Evolutionary conservation across 2,888 invertebrate genomes (phyloP).

Genomic region (Bhutanitis thaidina): DNA sequence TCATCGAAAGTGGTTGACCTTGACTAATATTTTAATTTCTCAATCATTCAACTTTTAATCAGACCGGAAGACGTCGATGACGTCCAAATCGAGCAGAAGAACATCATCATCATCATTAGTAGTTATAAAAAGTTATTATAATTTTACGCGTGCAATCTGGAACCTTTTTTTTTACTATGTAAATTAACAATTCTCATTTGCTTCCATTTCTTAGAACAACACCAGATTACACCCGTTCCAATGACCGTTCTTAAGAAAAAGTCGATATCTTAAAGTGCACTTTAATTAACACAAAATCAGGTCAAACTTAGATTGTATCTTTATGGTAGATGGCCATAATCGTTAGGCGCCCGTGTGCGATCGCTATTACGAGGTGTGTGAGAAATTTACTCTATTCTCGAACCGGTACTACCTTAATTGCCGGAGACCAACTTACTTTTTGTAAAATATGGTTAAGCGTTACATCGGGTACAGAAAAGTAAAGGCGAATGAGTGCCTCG

Average conservation of each 20-base stretch:
- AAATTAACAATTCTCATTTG: background rate
- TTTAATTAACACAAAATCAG: constrained; percentile 7
- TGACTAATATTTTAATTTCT: too few relatives aligned
- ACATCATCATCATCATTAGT: too few relatives aligned
- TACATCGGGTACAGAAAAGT: too few relatives aligned
- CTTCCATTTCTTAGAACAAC: background rate
- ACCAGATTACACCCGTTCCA: background rate
- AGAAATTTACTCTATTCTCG: constrained; percentile 4
- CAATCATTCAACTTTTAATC: too few relatives aligned
- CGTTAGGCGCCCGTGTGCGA: constrained; percentile 14
- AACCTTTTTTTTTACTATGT: background rate
- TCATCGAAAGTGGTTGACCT: too few relatives aligned
- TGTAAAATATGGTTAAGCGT: background rate
- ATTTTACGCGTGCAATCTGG: too few relatives aligned
- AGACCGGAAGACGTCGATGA: too few relatives aligned
- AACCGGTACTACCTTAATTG: constrained; percentile 11
- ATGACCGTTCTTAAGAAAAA: background rate
- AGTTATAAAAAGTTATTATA: too few relatives aligned
- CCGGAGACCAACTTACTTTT: constrained; percentile 1
- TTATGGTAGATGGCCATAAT: constrained; percentile 6
- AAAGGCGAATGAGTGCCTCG: too few relatives aligned
- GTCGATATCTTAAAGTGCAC: constrained; percentile 20
- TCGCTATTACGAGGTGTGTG: constrained; percentile 8
- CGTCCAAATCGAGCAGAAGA: too few relatives aligned
- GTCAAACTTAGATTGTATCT: constrained; percentile 7